A percentile compares a stretch with the other conserved stretches of the same genome.
Evolutionary conservation across 2,888 invertebrate genomes (phyloP).

Genomic region (Odontomyia ornata): DNA sequence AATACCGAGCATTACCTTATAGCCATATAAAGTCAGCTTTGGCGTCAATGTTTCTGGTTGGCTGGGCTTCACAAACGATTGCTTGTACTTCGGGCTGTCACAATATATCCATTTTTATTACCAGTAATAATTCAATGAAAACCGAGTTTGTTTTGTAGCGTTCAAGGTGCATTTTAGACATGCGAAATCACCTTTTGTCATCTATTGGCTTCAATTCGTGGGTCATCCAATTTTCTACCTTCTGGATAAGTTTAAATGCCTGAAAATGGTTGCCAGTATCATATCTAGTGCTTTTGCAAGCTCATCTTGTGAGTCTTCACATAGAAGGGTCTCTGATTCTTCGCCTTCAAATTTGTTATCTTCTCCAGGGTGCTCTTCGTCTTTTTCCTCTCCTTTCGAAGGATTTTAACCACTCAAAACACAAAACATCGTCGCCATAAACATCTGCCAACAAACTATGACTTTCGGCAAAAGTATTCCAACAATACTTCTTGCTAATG

Average conservation of each 20-base stretch:
- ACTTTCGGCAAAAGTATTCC: too few species aligned
- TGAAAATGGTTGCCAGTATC: neutral
- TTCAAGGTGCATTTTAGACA: slow-evolving; percentile 42
- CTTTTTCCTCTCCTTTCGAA: neutral
- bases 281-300: neutral
- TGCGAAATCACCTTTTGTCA: slow-evolving; percentile 45
- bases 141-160: slow-evolving; percentile 22
- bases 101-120: slow-evolving; percentile 11
- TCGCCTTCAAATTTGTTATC: neutral
- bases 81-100: slow-evolving; percentile 41
- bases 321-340: neutral
- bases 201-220: slow-evolving; percentile 48
- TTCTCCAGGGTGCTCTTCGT: neutral
- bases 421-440: too few species aligned
- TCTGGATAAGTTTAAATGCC: slow-evolving; percentile 35
- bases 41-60: slow-evolving; percentile 43
- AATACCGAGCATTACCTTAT: too few species aligned
- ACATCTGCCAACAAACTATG: too few species aligned
- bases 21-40: slow-evolving; percentile 52
- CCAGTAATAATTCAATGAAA: slow-evolving; percentile 17
- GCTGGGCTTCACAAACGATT: slow-evolving; percentile 39
- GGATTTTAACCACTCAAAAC: neutral
- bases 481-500: too few species aligned
- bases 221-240: slow-evolving; percentile 48
- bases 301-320: neutral